Conservation (phyloP, 2,888 invertebrate genomes). For the Drosophila kokeensis region DNA sequence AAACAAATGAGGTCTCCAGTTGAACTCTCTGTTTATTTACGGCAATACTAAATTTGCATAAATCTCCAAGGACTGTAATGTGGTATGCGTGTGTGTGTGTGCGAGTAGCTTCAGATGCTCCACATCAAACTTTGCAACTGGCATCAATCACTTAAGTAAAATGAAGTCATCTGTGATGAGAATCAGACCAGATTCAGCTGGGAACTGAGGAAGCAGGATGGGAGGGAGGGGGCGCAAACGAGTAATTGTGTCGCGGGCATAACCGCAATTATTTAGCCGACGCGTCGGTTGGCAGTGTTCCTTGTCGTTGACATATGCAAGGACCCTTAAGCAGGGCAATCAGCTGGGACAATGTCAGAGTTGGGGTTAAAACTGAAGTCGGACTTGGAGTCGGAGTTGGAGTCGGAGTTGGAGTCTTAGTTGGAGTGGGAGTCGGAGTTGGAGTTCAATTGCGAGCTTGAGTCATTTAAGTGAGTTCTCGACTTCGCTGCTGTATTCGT, state of each 20-base stretch:
- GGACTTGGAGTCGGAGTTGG: slow-evolving; percentile 16
- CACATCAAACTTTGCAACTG: slow-evolving; percentile 54
- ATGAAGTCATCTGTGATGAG: slow-evolving; percentile 49
- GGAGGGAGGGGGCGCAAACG: neutral
- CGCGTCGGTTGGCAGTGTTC: slow-evolving; percentile 16
- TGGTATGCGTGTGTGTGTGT: neutral
- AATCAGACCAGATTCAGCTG: neutral
- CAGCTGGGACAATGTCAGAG: slow-evolving; percentile 44
- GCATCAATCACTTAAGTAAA: slow-evolving; percentile 67
- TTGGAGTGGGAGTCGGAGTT: neutral
- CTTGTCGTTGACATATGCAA: slow-evolving; percentile 55
- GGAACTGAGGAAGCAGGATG: neutral
- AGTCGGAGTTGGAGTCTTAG: no score
- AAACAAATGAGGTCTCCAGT: neutral
- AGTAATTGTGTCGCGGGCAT: neutral
- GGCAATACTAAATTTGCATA: slow-evolving; percentile 29
- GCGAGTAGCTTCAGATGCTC: slow-evolving; percentile 1
- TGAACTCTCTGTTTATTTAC: slow-evolving; percentile 18
- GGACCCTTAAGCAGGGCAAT: slow-evolving; percentile 35
- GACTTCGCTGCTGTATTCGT: slow-evolving; percentile 19
- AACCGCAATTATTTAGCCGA: slow-evolving; percentile 50
- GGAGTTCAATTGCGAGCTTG: slow-evolving; percentile 15
- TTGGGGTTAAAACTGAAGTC: slow-evolving; percentile 24
- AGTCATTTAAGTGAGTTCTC: slow-evolving; percentile 25
- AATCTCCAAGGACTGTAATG: slow-evolving; percentile 41